Percentiles rank a stretch among this genome's conserved stretches.
These are phyloP conservation scores for Tineola bisselliella DNA, from an alignment of 2,888 invertebrate genomes.

Conservation along the genomic window DNA sequence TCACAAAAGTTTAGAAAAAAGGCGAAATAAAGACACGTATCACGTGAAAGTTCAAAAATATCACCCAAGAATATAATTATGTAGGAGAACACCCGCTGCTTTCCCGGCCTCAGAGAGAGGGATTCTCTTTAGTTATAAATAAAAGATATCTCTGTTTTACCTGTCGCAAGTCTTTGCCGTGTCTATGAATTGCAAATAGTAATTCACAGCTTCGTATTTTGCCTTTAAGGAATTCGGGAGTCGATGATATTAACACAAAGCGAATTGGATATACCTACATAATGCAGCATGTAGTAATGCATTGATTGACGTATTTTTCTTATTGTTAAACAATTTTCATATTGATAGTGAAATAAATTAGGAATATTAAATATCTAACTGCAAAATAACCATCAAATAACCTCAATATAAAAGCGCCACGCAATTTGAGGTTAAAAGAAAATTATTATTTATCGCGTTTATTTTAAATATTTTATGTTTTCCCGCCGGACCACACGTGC, in stretches of 20 bases:
- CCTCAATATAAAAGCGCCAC: too few relatives aligned
- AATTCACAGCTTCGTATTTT: constrained; percentile 1
- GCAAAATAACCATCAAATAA: too few relatives aligned
- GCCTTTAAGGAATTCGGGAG: background rate
- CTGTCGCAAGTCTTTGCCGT: constrained; percentile 41
- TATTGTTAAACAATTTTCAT: background rate
- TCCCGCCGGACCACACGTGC: too few relatives aligned
- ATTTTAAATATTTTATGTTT: too few relatives aligned
- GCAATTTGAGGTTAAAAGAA: too few relatives aligned
- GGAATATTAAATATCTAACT: too few relatives aligned
- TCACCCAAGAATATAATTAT: constrained; percentile 65
- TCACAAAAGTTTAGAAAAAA: constrained; percentile 57
- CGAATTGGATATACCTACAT: too few relatives aligned
- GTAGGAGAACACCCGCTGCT: constrained; percentile 60
- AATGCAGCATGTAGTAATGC: too few relatives aligned
- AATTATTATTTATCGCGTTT: too few relatives aligned
- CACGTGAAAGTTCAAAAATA: constrained; percentile 65
- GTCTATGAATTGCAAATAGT: constrained; percentile 63
- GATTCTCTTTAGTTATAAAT: constrained; percentile 58
- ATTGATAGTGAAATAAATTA: background rate
- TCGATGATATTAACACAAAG: too few relatives aligned
- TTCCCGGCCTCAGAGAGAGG: constrained; percentile 42
- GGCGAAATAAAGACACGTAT: constrained; percentile 51
- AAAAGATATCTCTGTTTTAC: constrained; percentile 61
- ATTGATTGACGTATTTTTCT: background rate